Evolutionary conservation across 2,113 vertebrate species (phyloP), one percentile per base, ranked within the genome.

Genomic region (Paratilapia polleni): DNA sequence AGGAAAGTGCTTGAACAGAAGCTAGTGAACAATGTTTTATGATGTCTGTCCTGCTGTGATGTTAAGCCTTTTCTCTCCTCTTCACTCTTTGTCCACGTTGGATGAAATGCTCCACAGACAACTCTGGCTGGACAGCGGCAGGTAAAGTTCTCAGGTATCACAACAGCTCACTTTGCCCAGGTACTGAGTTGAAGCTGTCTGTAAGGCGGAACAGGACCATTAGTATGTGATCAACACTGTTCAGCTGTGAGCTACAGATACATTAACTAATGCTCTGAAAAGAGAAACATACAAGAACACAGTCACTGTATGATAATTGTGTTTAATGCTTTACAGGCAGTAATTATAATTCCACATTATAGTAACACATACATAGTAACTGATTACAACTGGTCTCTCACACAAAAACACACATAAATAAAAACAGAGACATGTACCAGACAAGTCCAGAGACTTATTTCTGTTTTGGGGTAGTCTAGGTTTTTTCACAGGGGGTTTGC

Each of bases 381-480:
- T 58, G 17, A 62, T 41, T 57, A 52, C 19, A 64, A 8, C 19
- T 43, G 34, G 3, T 66, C 38, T 36, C 52, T 63, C 43, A 5
- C 49, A 85, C 19, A 64, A 28, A 81, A 38, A 84, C 4, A 85
- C 11, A 90, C 2, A 87, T 4, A 83, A 24, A 92, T 80, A 88
- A 61, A 89, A 88, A 94, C 83, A 93, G 59, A 92, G 90, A 93
- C 88, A 84, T 90, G 91, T 95, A 95, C 94, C 94, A 92, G 94
- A 94, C 91, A 93, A 59, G 63, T 95, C 94, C 94, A 95, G 90
- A n/a, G 94, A 95, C 83, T 94, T 95, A 93, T 94, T 95, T 95
- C 92, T 94, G 94, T 94, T 95, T 92, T 95, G 94, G 91, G 95
- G 95, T 52, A 96, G 93, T 94, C 95, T 95, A 93, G 95, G 95